phyloP scores from a whole-genome alignment of 2,113 vertebrate genomes.

The Elephas maximus region DNA sequence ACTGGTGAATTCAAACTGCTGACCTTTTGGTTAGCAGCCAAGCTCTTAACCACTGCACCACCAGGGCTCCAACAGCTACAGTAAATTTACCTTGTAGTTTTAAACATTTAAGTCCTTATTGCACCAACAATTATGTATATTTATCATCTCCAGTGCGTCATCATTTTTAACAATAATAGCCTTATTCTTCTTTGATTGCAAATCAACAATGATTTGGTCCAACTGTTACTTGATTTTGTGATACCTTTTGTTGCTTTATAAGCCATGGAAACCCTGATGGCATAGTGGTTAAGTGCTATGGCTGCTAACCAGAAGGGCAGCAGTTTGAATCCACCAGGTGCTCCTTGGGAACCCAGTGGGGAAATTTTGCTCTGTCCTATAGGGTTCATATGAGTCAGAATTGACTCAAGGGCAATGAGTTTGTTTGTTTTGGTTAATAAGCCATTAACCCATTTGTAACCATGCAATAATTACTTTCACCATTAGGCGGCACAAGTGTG shows the following conservation, averaged over 20 bases:
- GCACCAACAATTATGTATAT: not conserved
- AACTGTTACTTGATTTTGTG: conserved; percentile 43
- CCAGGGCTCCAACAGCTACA: not conserved
- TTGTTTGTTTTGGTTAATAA: not conserved
- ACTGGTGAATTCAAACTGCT: too few relatives aligned
- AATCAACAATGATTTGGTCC: conserved; percentile 20
- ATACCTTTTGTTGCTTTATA: not conserved
- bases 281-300: too few relatives aligned
- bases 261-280: too few relatives aligned
- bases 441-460: not conserved
- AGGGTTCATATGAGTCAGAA: too few relatives aligned
- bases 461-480: conserved; percentile 38
- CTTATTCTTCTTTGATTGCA: conserved; percentile 41
- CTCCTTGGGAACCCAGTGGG: too few relatives aligned
- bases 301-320: too few relatives aligned
- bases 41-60: too few relatives aligned
- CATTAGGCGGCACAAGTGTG: not conserved
- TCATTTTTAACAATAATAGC: conserved; percentile 24
- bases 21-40: too few relatives aligned
- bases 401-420: too few relatives aligned
- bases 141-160: not conserved
- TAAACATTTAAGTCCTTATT: not conserved
- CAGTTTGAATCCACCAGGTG: too few relatives aligned
- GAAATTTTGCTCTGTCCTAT: too few relatives aligned
- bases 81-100: conserved; percentile 16